Base-by-base conservation (phyloP, 2,113 vertebrate genomes). In the Cyprinodon tularosa region DNA sequence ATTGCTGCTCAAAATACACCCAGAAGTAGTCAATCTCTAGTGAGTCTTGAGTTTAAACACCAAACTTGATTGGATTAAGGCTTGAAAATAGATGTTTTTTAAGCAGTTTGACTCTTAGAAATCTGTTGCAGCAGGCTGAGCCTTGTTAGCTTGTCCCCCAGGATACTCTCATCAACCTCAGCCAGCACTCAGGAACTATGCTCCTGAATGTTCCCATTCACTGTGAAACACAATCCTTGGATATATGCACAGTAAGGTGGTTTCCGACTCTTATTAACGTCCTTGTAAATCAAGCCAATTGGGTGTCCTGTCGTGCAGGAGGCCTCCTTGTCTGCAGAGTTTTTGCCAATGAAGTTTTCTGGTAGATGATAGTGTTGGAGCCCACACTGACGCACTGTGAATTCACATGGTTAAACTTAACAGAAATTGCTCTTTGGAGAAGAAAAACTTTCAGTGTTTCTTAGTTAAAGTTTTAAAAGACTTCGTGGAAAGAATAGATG, bases 221-320 rank as follows among this genome's bases (percentile, higher is more conserved):
- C 75, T 0, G 4, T 47, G 86, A 87, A 84, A 86, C 44, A 13
- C 78, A 86, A 88, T 78, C 87, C 85, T 66, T 15, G 50, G 70
- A 83, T 80, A 73, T 36, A 76, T 42, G 79, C 1, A 42, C 70
- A 70, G 76, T 73, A 36, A 74, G 80, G 74, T 71, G 85, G 72
- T 86, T 89, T 89, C 81, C 85, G 87, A 78, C 83, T 75, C 82
- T 85, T 86, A 87, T 92, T 91, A 91, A 85, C 6, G 80, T 86
- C 84, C 80, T 44, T 38, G 78, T 90, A 92, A 92, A 90, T 91
- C 87, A 91, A 84, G 75, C 81, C 88, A 81, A 89, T 86, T 78
- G 76, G 86, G 83, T 86, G 85, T 89, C 86, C 84, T 70, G 74
- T 83, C 47, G 64, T 20, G 74, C 74, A 14, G 4, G 47, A 80